phyloP scores from a whole-genome alignment of 2,797 vertebrate genomes.

The Cossypha caffra region DNA sequence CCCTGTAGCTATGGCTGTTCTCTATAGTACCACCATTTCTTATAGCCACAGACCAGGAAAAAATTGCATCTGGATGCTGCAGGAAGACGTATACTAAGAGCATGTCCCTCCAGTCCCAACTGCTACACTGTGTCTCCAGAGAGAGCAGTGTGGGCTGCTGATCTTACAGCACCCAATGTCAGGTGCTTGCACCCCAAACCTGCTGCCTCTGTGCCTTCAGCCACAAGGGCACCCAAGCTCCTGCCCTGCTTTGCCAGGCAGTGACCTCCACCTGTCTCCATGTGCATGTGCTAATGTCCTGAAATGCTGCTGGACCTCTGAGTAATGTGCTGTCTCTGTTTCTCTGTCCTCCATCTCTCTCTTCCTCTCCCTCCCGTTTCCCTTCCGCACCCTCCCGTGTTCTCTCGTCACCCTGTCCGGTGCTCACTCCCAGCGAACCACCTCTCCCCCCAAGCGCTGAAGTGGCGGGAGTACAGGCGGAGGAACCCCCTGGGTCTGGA shows the following conservation, averaged over 20 bases:
- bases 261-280: background rate
- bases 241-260: background rate
- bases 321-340: conserved; percentile 29
- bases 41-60: background rate
- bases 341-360: conserved; percentile 5
- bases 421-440: conserved; percentile 84
- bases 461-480: conserved; percentile 95
- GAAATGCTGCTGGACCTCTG: background rate
- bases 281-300: background rate
- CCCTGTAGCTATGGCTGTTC: background rate
- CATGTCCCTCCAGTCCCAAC: background rate
- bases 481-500: conserved; percentile 91
- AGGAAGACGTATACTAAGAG: background rate
- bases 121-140: background rate
- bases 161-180: background rate
- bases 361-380: background rate
- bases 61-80: background rate
- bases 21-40: background rate
- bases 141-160: background rate
- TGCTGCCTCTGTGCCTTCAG: background rate
- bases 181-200: background rate
- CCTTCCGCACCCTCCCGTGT: background rate
- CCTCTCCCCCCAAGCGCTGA: conserved; percentile 94
- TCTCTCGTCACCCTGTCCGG: background rate
- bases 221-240: background rate